phyloP scores from a whole-genome alignment of 2,113 vertebrate species.

The Plecturocebus donacophilus region DNA sequence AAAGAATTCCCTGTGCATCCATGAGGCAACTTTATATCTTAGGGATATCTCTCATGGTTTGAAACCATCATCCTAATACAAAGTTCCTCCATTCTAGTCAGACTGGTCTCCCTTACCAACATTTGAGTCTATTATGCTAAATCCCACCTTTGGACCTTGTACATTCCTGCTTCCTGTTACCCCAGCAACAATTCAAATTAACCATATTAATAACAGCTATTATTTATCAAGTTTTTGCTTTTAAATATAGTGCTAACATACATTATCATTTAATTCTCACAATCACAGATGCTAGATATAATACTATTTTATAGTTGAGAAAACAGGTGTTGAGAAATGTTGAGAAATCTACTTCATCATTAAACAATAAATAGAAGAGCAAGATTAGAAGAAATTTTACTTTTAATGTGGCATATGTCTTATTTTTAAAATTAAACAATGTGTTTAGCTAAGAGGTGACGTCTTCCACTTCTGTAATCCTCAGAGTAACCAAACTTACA shows the following conservation, averaged over 20 bases:
- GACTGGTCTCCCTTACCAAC: not conserved
- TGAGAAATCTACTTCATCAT: not conserved
- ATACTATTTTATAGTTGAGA: not conserved
- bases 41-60: not conserved
- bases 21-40: not conserved
- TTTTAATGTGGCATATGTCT: not conserved
- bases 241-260: not conserved
- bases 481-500: not conserved
- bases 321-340: slow-evolving; percentile 4
- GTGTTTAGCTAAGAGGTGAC: not conserved
- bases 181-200: not conserved
- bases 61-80: not conserved
- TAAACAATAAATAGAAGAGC: not conserved
- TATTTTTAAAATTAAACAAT: slow-evolving; percentile 36
- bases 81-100: not conserved
- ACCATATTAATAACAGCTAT: not conserved
- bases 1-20: not conserved
- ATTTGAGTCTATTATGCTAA: not conserved
- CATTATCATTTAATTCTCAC: slow-evolving; percentile 21
- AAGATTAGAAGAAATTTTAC: not conserved
- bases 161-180: not conserved
- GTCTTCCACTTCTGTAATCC: not conserved
- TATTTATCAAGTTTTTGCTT: not conserved
- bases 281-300: not conserved
- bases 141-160: not conserved